These are phyloP conservation scores for Echinops telfairi DNA, from an alignment of 2,113 vertebrate species.

Conservation along the genomic window DNA sequence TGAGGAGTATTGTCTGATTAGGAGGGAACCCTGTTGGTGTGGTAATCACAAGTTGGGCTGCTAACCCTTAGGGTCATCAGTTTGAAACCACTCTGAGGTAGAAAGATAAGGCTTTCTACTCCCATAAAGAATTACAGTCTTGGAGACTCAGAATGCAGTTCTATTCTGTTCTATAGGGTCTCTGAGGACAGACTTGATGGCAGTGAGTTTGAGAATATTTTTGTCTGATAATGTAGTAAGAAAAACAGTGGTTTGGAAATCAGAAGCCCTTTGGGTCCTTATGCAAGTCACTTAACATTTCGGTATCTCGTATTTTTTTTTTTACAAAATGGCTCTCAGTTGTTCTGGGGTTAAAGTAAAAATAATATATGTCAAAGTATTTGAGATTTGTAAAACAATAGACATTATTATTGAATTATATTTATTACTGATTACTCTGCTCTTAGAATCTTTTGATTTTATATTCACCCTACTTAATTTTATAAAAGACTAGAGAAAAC, in stretches of 20 bases:
- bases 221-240: neutral
- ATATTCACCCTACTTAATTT: neutral
- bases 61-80: no score
- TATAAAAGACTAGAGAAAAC: conserved; percentile 21
- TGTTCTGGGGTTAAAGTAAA: neutral
- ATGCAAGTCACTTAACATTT: conserved; percentile 1
- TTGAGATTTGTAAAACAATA: conserved; percentile 39
- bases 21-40: no score
- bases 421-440: neutral
- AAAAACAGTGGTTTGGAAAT: conserved; percentile 37
- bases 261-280: neutral
- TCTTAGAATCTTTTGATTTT: neutral
- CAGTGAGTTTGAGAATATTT: no score
- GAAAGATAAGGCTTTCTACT: no score
- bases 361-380: neutral
- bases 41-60: no score
- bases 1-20: neutral
- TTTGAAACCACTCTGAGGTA: no score
- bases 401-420: neutral
- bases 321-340: neutral
- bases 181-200: no score
- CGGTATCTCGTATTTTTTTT: neutral
- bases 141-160: no score
- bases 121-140: no score
- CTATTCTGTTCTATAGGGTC: no score